A percentile compares a stretch with the other conserved stretches of the same genome.
Conservation (phyloP, 2,113 vertebrate genomes). For the Sinocyclocheilus anophthalmus region DNA sequence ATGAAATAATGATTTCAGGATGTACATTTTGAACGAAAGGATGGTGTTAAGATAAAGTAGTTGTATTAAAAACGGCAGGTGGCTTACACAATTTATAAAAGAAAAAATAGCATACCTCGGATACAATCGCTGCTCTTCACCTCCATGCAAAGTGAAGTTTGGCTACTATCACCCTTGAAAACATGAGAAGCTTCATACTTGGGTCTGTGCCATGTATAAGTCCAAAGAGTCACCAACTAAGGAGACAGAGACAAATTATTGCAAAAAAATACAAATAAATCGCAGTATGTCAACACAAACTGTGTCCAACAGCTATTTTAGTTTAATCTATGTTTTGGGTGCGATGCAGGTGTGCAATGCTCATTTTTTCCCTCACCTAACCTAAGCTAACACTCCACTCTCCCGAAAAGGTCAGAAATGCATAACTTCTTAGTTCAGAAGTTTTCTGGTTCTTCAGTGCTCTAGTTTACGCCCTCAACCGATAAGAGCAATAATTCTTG, state of each 20-base stretch:
- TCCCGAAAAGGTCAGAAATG: constrained; percentile 28
- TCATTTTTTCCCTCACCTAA: background rate
- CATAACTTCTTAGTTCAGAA: constrained; percentile 17
- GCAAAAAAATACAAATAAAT: background rate
- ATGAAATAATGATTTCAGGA: constrained; percentile 6
- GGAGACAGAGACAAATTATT: constrained; percentile 32
- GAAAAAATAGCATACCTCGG: background rate
- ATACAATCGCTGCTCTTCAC: constrained; percentile 13
- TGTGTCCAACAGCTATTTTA: constrained; percentile 43
- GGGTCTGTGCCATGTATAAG: constrained; percentile 13
- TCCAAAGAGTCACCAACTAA: constrained; percentile 31
- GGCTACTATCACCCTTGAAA: constrained; percentile 32
- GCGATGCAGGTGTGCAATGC: constrained; percentile 24
- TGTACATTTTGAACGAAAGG: background rate
- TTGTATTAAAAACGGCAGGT: background rate
- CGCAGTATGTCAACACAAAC: constrained; percentile 14
- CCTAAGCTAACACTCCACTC: background rate
- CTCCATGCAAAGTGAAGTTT: background rate
- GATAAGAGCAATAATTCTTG: constrained; percentile 45
- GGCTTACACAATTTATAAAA: constrained; percentile 1
- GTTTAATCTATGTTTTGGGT: constrained; percentile 23
- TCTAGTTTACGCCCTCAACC: constrained; percentile 8
- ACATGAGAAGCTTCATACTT: constrained; percentile 13
- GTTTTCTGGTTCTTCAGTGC: constrained; percentile 37
- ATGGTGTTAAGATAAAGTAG: background rate